Percentiles rank a stretch among this genome's conserved stretches.
Conservation (phyloP, 2,797 vertebrate species). For the Anableps anableps region DNA sequence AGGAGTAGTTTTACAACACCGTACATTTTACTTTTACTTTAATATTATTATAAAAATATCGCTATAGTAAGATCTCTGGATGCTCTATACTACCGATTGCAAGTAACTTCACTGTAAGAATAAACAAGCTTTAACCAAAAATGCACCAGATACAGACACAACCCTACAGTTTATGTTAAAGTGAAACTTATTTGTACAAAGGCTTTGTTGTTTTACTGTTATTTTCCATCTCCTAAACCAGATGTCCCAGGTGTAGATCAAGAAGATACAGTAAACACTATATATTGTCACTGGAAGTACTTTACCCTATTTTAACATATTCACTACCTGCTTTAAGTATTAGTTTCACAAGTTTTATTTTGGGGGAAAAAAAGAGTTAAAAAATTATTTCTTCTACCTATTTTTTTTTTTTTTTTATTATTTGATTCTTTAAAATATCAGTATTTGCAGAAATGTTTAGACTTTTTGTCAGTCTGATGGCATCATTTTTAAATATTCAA, state of each 20-base stretch:
- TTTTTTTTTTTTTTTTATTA: neutral
- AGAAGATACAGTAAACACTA: neutral
- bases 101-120: no score
- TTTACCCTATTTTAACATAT: neutral
- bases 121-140: no score
- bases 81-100: no score
- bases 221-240: neutral
- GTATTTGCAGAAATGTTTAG: neutral
- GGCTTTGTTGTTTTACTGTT: neutral
- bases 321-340: neutral
- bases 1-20: no score
- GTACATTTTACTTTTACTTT: no score
- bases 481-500: neutral
- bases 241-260: neutral
- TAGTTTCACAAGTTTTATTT: neutral
- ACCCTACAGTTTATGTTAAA: no score
- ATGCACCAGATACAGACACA: no score
- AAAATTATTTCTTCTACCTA: neutral
- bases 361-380: neutral
- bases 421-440: neutral
- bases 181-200: no score
- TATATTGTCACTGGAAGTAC: neutral
- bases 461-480: neutral
- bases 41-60: no score
- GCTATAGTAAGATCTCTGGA: no score